These are phyloP conservation scores for Laupala kohalensis DNA, from an alignment of 1,140 invertebrate genomes.

Conservation along the genomic window DNA sequence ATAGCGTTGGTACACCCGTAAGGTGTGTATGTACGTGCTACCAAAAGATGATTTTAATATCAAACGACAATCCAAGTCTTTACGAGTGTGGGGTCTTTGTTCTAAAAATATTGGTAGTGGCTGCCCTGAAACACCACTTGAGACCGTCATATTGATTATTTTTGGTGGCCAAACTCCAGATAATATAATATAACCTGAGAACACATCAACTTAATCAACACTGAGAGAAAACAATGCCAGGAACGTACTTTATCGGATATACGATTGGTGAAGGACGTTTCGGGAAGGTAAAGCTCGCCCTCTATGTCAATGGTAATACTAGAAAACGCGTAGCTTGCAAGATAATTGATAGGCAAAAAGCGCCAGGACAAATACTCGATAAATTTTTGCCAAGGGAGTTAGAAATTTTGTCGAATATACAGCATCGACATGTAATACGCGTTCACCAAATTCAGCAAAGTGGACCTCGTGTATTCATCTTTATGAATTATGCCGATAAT, in stretches of 20 bases:
- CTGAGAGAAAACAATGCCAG: no score
- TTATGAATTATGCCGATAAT: conserved; percentile 52
- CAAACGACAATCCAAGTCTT: no score
- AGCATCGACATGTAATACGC: conserved; percentile 57
- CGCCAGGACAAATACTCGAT: conserved; percentile 53
- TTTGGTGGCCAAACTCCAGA: no score
- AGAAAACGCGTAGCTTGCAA: conserved; percentile 46
- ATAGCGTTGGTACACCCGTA: no score
- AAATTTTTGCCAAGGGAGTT: conserved; percentile 65
- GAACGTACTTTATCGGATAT: conserved; percentile 27
- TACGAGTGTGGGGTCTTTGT: no score
- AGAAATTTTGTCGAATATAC: conserved; percentile 49
- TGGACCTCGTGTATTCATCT: conserved; percentile 47
- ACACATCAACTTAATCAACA: no score
- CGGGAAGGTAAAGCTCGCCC: conserved; percentile 31
- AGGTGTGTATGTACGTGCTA: no score
- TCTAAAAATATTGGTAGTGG: no score
- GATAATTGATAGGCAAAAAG: conserved; percentile 53
- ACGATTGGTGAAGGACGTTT: conserved; percentile 34
- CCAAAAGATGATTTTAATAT: no score
- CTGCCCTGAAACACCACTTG: no score
- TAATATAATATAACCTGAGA: no score
- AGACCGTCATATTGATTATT: no score
- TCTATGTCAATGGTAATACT: conserved; percentile 21
- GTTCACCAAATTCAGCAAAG: conserved; percentile 54